phyloP scores from a whole-genome alignment of 2,113 vertebrate species.

The Notothenia rossii region DNA sequence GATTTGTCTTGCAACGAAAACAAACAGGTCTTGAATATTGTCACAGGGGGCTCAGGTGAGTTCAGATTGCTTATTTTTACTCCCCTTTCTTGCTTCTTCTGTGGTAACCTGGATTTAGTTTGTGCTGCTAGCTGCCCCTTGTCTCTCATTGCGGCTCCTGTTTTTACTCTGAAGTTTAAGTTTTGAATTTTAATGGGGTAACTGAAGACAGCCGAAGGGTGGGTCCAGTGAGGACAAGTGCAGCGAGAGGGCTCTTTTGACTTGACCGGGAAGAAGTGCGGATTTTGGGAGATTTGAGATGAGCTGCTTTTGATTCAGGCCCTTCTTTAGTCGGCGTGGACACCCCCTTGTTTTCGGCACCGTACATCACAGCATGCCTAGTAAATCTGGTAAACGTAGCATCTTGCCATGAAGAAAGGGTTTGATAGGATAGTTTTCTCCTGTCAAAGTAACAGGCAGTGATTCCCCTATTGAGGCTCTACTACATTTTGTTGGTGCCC shows the following conservation, averaged over 20 bases:
- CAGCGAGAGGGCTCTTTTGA: slow-evolving; percentile 53
- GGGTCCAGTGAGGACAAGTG: slow-evolving; percentile 65
- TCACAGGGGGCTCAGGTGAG: slow-evolving; percentile 12
- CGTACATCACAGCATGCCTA: slow-evolving; percentile 37
- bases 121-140: slow-evolving; percentile 42
- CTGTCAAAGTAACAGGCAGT: slow-evolving; percentile 33
- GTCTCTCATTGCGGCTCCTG: slow-evolving; percentile 43
- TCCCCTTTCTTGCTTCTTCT: neutral
- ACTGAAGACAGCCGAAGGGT: slow-evolving; percentile 66
- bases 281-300: slow-evolving; percentile 71
- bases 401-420: slow-evolving; percentile 43
- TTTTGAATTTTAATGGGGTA: slow-evolving; percentile 78
- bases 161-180: slow-evolving; percentile 71
- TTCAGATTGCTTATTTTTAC: slow-evolving; percentile 24
- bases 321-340: slow-evolving; percentile 48
- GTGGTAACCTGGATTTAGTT: slow-evolving; percentile 36
- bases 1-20: slow-evolving; percentile 39
- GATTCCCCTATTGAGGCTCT: slow-evolving; percentile 30
- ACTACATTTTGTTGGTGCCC: slow-evolving; percentile 16
- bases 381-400: slow-evolving; percentile 52
- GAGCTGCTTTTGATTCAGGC: slow-evolving; percentile 59
- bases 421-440: slow-evolving; percentile 44
- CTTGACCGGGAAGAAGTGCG: slow-evolving; percentile 71
- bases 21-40: slow-evolving; percentile 30
- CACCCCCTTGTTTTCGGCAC: slow-evolving; percentile 45